These are phyloP conservation scores for Motacilla alba DNA, from an alignment of 2,113 vertebrate genomes.

Conservation along the genomic window DNA sequence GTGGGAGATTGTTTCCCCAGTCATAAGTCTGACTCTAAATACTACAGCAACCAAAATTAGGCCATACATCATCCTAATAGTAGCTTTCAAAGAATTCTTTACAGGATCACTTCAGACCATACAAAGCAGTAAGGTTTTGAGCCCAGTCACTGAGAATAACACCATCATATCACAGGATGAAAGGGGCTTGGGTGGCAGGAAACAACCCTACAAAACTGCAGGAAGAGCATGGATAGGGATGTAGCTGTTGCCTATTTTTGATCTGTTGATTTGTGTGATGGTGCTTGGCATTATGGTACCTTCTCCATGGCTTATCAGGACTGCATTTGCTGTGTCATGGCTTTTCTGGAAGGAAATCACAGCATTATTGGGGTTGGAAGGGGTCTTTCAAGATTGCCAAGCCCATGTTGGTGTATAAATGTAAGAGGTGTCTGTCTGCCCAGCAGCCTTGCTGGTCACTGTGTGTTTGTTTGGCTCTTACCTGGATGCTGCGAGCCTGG, in stretches of 20 bases:
- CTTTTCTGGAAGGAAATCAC: background rate
- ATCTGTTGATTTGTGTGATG: background rate
- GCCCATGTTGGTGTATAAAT: background rate
- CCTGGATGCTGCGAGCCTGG: background rate
- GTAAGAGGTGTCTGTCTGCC: fast-evolving
- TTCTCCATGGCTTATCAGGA: background rate
- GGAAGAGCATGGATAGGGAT: background rate
- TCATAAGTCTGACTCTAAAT: slow-evolving; percentile 65
- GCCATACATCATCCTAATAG: slow-evolving; percentile 80
- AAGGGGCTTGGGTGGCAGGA: background rate
- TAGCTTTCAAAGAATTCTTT: slow-evolving; percentile 74
- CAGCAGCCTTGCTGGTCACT: background rate
- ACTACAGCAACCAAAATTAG: slow-evolving; percentile 79
- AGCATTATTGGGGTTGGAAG: background rate
- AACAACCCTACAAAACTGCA: fast-evolving
- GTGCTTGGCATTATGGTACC: background rate
- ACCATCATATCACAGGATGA: background rate
- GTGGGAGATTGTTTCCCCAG: slow-evolving; percentile 38
- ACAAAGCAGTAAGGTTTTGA: slow-evolving; percentile 38
- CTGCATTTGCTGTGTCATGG: background rate
- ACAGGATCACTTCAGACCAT: slow-evolving; percentile 75
- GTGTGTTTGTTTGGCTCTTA: background rate
- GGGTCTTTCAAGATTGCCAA: fast-evolving
- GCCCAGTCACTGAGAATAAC: background rate
- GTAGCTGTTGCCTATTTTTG: background rate